These are phyloP conservation scores for Andrena bicolor DNA, from an alignment of 2,888 invertebrate genomes.

Conservation along the genomic window DNA sequence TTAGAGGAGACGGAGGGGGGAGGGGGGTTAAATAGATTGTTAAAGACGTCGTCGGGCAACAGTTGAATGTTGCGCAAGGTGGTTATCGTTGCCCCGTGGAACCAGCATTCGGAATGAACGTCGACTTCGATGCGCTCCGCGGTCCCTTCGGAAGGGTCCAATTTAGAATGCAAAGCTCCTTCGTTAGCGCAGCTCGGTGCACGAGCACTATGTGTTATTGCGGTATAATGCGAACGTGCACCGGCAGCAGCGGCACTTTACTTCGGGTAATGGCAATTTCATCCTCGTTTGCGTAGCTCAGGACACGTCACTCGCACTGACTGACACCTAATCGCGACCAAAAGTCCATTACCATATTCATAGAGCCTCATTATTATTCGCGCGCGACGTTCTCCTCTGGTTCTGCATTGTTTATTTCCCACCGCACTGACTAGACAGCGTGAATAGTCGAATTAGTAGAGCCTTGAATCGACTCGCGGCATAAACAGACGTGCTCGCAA, in stretches of 20 bases:
- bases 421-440: neutral
- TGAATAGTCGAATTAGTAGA: slow-evolving; percentile 1
- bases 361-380: slow-evolving; percentile 69
- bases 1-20: slow-evolving; percentile 1
- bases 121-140: slow-evolving; percentile 10
- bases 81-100: slow-evolving; percentile 6
- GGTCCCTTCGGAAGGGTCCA: slow-evolving; percentile 37
- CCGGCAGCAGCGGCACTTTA: slow-evolving; percentile 32
- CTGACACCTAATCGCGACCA: slow-evolving; percentile 72
- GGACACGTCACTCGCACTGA: slow-evolving; percentile 62
- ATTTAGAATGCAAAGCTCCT: slow-evolving; percentile 46
- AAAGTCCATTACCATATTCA: slow-evolving; percentile 76
- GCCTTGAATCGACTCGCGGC: neutral
- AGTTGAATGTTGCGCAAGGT: slow-evolving; percentile 14
- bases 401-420: slow-evolving; percentile 39
- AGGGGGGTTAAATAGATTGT: slow-evolving; percentile 22
- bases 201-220: slow-evolving; percentile 34
- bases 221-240: slow-evolving; percentile 30
- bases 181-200: slow-evolving; percentile 31
- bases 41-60: neutral
- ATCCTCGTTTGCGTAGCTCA: slow-evolving; percentile 62
- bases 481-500: neutral
- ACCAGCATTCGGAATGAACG: slow-evolving; percentile 15
- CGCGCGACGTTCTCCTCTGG: slow-evolving; percentile 21
- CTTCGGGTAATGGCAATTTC: slow-evolving; percentile 63